Evolutionary conservation across 2,888 invertebrate genomes (phyloP), one percentile per base, ranked within the genome.

Genomic region (Volucella inanis): DNA sequence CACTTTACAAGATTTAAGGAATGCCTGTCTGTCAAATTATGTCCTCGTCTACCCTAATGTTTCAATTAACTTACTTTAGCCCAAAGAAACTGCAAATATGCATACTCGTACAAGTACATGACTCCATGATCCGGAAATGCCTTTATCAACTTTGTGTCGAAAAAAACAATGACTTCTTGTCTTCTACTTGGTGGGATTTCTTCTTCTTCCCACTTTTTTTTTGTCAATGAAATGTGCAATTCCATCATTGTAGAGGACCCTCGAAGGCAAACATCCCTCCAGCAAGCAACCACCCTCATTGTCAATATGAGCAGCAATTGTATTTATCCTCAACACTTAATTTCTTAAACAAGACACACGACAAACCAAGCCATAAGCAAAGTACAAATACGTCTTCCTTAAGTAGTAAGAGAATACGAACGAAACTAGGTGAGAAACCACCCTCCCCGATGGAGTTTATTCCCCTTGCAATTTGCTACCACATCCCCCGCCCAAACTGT

Each of bases 341-440:
- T 38, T 43, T 59, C 38, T 9, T 18, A 64, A 55, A 47, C 31
- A 49, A 59, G 39, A 15, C 39, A 45, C 22, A 22, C 22, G 22
- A 22, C 22, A 22, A 22, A 22, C 2, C 22, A 22, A 1, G 22
- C 1, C 22, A 3, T 3, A 3, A 22, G 22, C 22, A 22, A 22
- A 22, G 22, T 22, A 22, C 22, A 3, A 22, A 22, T 22, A 22
- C 22, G 22, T 22, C 22, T 22, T 22, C 22, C 22, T 3, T 22
- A 3, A 22, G 3, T 22, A 22, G 22, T 22, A 22, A 11, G 38
- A 39, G 45, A 14, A 45, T 10, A 50, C 15, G 55, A 59, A 3
- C 41, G 59, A 50, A 71, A 61, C 59, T 71, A 49, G 71, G 59
- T 71, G 59, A 50, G 41, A 59, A 49, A n/a, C 59, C 47, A 59